A percentile compares a stretch with the other conserved stretches of the same genome.
Evolutionary conservation across 2,888 invertebrate species (phyloP).

Genomic region (Dimorphilus gyrociliatus): DNA sequence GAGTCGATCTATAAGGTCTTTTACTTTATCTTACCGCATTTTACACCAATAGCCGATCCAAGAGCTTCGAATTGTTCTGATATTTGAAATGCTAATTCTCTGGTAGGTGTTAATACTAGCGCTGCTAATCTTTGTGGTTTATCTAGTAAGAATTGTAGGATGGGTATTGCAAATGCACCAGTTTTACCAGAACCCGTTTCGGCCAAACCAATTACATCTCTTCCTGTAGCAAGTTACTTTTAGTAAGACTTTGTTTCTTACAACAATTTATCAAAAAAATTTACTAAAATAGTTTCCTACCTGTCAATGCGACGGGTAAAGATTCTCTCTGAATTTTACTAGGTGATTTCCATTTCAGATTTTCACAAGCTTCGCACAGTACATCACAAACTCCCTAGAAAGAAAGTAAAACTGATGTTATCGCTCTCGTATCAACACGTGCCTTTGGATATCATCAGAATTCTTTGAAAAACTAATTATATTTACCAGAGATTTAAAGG

Average conservation of each 20-base stretch:
- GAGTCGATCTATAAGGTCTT: constrained; percentile 1
- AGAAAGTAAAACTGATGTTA: too few species aligned
- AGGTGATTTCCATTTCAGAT: constrained; percentile 81
- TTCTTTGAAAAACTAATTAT: too few species aligned
- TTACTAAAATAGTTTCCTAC: constrained; percentile 38
- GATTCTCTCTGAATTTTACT: constrained; percentile 88
- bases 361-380: constrained; percentile 72
- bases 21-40: constrained; percentile 49
- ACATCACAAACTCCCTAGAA: constrained; percentile 61
- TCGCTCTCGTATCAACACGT: too few species aligned
- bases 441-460: too few species aligned
- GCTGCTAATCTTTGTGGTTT: constrained; percentile 77
- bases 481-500: too few species aligned
- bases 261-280: not conserved
- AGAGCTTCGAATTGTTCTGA: constrained; percentile 94
- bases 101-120: constrained; percentile 71
- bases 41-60: constrained; percentile 71
- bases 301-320: constrained; percentile 73
- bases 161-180: constrained; percentile 89
- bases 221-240: constrained; percentile 45
- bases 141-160: constrained; percentile 71
- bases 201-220: constrained; percentile 59
- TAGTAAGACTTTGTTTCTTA: not conserved
- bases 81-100: constrained; percentile 95
- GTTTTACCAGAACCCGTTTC: constrained; percentile 90